Evolutionary conservation across 2,797 vertebrate genomes (phyloP), one percentile per base, ranked within the genome.

Genomic region (Psittacula echo): DNA sequence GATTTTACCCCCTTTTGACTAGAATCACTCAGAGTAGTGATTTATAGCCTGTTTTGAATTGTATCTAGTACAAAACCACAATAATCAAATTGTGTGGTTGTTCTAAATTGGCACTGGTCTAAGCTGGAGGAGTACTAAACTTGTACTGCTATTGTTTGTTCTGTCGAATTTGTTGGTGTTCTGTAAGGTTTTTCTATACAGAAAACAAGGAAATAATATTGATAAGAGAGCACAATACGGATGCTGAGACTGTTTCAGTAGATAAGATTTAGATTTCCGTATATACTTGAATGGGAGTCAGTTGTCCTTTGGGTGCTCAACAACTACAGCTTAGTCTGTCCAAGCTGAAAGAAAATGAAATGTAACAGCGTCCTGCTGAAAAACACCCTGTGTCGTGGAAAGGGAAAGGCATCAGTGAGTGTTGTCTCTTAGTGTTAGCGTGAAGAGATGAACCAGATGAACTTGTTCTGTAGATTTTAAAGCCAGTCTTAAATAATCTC

Each of bases 131-230:
- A 88, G n/a, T 26, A 34, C 73, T 92, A 50, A 30, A 48, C 62
- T 84, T 66, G 30, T 30, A 30, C 60, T 92, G 13, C 86, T 93
- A 86, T 90, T 96, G 95, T 96, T 96, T 90, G 45, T 91, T 93
- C 84, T 74, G 71, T 94, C 95, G 73, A 94, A 84, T 96, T 94
- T 89, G 77, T 65, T 97, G 89, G 71, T 95, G 92, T 91, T 68
- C 53, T 66, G 77, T 94, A 93, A 84, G 85, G 53, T 90, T 90
- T 87, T 86, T 85, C 77, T 41, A 12, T 60, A 14, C 41, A 76
- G 78, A 96, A 97, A 97, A 93, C 96, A 97, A 98, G 97, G 97
- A 98, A 99, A 98, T 98, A 98, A 98, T 98, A 96, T 95, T 95
- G 96, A 97, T 98, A 98, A 98, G 98, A 97, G 97, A 98, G 97